These are phyloP conservation scores for Geotrypetes seraphini DNA, from an alignment of 2,797 vertebrate genomes.

Conservation along the genomic window DNA sequence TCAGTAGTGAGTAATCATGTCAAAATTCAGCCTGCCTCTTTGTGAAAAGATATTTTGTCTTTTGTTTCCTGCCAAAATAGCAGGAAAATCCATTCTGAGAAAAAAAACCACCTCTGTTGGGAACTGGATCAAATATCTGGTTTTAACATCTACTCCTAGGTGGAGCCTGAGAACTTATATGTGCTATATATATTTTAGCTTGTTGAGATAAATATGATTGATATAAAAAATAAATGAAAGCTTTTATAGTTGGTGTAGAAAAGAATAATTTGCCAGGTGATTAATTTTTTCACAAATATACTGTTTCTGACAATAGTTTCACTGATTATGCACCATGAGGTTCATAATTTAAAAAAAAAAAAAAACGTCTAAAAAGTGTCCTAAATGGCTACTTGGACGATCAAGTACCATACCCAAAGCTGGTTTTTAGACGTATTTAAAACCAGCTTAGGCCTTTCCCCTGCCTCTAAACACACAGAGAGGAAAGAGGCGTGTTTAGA, in stretches of 20 bases:
- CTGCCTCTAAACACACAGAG: too few species aligned
- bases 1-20: conserved; percentile 47
- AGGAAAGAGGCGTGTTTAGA: too few species aligned
- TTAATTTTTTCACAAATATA: too few species aligned
- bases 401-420: too few species aligned
- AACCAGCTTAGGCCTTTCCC: too few species aligned
- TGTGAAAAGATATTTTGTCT: conserved; percentile 56
- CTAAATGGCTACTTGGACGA: too few species aligned
- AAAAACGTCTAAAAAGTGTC: too few species aligned
- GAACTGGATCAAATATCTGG: conserved; percentile 48
- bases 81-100: conserved; percentile 37
- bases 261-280: conserved; percentile 2
- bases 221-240: conserved; percentile 30
- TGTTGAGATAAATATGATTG: conserved; percentile 57
- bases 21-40: conserved; percentile 51
- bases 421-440: too few species aligned
- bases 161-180: conserved; percentile 61
- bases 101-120: conserved; percentile 50
- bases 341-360: too few species aligned
- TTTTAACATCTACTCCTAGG: conserved; percentile 55
- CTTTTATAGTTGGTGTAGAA: conserved; percentile 35
- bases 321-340: too few species aligned
- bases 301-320: too few species aligned
- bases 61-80: conserved; percentile 53
- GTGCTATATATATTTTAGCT: conserved; percentile 45